Evolutionary conservation across 2,113 vertebrate genomes (phyloP), one percentile per base, ranked within the genome.

Genomic region (Gasterosteus nipponicus): DNA sequence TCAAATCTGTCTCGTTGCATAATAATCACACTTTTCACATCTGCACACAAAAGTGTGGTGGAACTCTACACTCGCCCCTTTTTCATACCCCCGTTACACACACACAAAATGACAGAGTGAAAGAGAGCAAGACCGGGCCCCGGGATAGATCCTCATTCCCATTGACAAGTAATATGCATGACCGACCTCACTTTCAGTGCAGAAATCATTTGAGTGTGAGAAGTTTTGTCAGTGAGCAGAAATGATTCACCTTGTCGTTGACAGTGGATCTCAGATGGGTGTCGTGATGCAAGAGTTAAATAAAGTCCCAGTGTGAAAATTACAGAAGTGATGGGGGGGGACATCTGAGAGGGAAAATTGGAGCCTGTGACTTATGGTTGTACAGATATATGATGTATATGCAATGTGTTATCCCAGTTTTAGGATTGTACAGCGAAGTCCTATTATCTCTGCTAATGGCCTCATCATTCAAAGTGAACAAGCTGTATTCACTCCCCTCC

Each of bases 381-480:
- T 70, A 46, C 80, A 58, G 54, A 76, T 86, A 63, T 62, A 68
- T 77, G 83, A 81, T 86, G 87, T 74, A 73, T 86, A 86, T 72
- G 81, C 84, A 87, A 84, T 75, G 62, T 78, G 82, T 86, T 88
- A 86, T 87, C 76, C 68, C 33, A 79, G 38, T 79, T 82, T 87
- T 76, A 72, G 73, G 83, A 92, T 84, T 49, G 35, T 85, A 88
- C 81, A 81, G 67, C 63, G 76, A 73, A 87, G 88, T 77, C 81
- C 75, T 87, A 89, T 90, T 90, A 89, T 84, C 78, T 87, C 69
- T 74, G 76, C 82, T 90, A 92, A 91, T 89, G 87, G 86, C 87
- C 72, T 91, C 82, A 91, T 92, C 82, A 75, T 83, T 91, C 80
- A 89, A 77, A 77, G 73, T 33, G 78, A 86, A 75, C 70, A 59